Evolutionary conservation across 1,140 invertebrate species (phyloP).

Genomic region (Phymorhynchus buccinoides): DNA sequence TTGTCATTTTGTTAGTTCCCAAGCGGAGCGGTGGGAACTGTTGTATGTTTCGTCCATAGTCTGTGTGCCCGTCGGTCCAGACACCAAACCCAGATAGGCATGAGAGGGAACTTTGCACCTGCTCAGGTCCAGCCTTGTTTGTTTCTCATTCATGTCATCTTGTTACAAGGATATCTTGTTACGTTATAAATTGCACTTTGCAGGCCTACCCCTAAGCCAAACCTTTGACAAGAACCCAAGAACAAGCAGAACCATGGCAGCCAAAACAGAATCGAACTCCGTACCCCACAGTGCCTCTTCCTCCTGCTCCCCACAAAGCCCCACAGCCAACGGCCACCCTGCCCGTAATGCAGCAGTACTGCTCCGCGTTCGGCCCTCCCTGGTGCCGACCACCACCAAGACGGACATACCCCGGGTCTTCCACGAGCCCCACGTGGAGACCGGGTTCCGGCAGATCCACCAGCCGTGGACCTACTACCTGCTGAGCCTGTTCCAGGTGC

Average conservation of each 20-base stretch:
- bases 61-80: too few relatives aligned
- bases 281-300: not conserved
- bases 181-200: too few relatives aligned
- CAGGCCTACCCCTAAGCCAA: too few relatives aligned
- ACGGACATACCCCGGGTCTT: conserved; percentile 67
- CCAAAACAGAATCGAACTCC: not conserved
- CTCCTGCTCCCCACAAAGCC: not conserved
- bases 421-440: conserved; percentile 70
- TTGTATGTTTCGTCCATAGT: too few relatives aligned
- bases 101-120: too few relatives aligned
- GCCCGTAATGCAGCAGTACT: not conserved
- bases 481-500: conserved; percentile 70
- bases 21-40: too few relatives aligned
- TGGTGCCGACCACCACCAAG: conserved; percentile 56
- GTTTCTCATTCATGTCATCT: too few relatives aligned
- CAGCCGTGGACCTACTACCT: conserved; percentile 71
- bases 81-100: too few relatives aligned
- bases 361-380: not conserved
- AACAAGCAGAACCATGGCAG: not conserved
- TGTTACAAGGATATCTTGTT: too few relatives aligned
- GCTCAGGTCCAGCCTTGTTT: too few relatives aligned
- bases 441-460: conserved; percentile 69
- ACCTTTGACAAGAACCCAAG: not conserved
- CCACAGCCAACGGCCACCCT: not conserved
- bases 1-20: too few relatives aligned